phyloP scores from a whole-genome alignment of 2,888 invertebrate species.

The Eupeodes luniger region DNA sequence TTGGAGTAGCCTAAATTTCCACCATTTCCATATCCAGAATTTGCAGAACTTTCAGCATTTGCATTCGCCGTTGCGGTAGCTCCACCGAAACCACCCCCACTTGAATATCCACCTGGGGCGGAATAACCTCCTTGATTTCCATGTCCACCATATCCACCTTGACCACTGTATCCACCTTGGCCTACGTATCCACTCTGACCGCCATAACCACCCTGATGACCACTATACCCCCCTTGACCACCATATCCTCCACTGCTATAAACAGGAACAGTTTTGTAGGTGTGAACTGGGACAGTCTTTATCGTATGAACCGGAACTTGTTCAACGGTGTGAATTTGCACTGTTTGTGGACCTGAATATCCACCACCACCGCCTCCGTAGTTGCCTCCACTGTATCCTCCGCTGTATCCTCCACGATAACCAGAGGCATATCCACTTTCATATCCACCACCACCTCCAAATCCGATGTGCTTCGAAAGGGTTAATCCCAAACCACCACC shows the following conservation, averaged over 20 bases:
- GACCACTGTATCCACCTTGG: slow-evolving; percentile 32
- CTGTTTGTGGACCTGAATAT: slow-evolving; percentile 58
- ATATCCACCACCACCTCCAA: slow-evolving; percentile 53
- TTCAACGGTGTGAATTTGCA: slow-evolving; percentile 59
- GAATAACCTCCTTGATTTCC: slow-evolving; percentile 25
- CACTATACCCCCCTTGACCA: not conserved
- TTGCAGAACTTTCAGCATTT: slow-evolving; percentile 36
- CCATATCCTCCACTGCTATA: slow-evolving; percentile 23
- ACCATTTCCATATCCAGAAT: slow-evolving; percentile 48
- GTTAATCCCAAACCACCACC: slow-evolving; percentile 61
- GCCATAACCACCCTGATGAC: not conserved
- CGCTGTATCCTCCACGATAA: slow-evolving; percentile 46
- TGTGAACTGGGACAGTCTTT: slow-evolving; percentile 65
- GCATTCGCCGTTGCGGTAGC: slow-evolving; percentile 33
- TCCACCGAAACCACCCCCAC: slow-evolving; percentile 5
- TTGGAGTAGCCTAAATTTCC: slow-evolving; percentile 50
- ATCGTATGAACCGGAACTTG: slow-evolving; percentile 69
- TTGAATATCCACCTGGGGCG: slow-evolving; percentile 17
- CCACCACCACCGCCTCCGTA: slow-evolving; percentile 40
- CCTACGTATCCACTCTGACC: slow-evolving; percentile 35
- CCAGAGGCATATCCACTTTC: slow-evolving; percentile 17
- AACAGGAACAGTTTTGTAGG: slow-evolving; percentile 51
- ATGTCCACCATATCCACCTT: slow-evolving; percentile 20
- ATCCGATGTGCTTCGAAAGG: slow-evolving; percentile 47
- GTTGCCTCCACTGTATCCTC: not conserved